Conservation (phyloP, 2,113 vertebrate species). For the Siniperca chuatsi region DNA sequence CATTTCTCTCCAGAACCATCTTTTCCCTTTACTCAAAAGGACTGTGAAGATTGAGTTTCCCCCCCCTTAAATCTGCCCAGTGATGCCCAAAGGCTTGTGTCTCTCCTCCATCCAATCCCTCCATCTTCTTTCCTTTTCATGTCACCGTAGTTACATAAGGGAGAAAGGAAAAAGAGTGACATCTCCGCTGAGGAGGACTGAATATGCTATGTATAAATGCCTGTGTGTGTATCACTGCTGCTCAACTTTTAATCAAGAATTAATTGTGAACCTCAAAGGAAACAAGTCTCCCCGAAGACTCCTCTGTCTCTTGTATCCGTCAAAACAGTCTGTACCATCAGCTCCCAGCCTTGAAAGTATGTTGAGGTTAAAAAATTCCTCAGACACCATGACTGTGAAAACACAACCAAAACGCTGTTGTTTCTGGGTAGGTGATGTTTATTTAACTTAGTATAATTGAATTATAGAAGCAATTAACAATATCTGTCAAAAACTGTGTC, state of each 20-base stretch:
- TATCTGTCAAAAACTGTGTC: too few species aligned
- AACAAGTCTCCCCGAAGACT: conserved; percentile 21
- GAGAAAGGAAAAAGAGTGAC: conserved; percentile 50
- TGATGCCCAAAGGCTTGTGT: conserved; percentile 63
- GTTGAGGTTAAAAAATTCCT: neutral
- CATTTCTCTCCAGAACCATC: conserved; percentile 14
- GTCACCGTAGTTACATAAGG: conserved; percentile 69
- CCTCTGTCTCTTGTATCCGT: neutral
- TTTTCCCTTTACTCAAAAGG: conserved; percentile 24
- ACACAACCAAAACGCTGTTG: neutral
- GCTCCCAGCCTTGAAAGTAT: neutral
- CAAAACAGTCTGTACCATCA: conserved; percentile 16
- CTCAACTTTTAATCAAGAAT: conserved; percentile 72
- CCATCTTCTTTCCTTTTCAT: conserved; percentile 59
- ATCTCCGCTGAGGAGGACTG: conserved; percentile 45
- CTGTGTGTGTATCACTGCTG: conserved; percentile 1
- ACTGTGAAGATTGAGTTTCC: conserved; percentile 15
- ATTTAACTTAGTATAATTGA: neutral
- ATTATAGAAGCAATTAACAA: too few species aligned
- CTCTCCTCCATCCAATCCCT: conserved; percentile 59
- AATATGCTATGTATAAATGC: neutral
- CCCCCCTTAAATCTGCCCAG: conserved; percentile 45
- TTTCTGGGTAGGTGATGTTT: neutral
- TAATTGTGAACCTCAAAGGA: conserved; percentile 59
- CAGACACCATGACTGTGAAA: neutral